A percentile compares a stretch with the other conserved stretches of the same genome.
Conservation (phyloP, 2,113 vertebrate genomes). For the Aphelocoma coerulescens region DNA sequence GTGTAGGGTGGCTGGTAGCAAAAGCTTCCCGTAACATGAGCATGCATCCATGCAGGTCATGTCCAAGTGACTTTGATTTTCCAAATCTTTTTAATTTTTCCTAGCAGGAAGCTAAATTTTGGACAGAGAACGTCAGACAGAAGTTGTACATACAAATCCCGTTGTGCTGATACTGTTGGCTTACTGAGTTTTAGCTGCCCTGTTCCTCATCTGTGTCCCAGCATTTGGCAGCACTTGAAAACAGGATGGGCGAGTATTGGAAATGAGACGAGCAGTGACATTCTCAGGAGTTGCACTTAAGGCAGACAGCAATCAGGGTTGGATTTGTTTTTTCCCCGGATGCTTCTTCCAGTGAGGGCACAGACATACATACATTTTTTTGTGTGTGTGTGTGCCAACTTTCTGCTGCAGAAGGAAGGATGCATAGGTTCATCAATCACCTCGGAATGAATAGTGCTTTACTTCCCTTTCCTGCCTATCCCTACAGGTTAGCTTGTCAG, state of each 20-base stretch:
- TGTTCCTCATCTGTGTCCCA: background rate
- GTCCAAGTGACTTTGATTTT: background rate
- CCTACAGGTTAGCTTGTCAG: background rate
- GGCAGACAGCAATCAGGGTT: background rate
- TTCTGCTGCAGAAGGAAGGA: background rate
- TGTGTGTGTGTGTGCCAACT: background rate
- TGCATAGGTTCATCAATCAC: background rate
- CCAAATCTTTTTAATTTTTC: background rate
- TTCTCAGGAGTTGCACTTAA: background rate
- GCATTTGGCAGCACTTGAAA: background rate
- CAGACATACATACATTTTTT: background rate
- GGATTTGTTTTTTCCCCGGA: background rate
- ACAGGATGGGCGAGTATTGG: background rate
- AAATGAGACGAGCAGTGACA: background rate
- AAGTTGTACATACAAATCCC: background rate
- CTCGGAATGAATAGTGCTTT: background rate
- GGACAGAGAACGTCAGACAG: background rate
- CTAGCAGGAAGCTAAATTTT: background rate
- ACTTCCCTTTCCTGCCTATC: background rate
- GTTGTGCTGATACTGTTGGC: background rate
- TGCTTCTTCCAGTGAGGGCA: background rate
- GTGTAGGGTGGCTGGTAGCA: background rate
- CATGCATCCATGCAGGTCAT: fast-evolving
- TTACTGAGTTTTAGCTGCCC: background rate
- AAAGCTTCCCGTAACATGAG: fast-evolving